phyloP scores from a whole-genome alignment of 2,113 vertebrate genomes.

The Ptychochromis oligacanthus region DNA sequence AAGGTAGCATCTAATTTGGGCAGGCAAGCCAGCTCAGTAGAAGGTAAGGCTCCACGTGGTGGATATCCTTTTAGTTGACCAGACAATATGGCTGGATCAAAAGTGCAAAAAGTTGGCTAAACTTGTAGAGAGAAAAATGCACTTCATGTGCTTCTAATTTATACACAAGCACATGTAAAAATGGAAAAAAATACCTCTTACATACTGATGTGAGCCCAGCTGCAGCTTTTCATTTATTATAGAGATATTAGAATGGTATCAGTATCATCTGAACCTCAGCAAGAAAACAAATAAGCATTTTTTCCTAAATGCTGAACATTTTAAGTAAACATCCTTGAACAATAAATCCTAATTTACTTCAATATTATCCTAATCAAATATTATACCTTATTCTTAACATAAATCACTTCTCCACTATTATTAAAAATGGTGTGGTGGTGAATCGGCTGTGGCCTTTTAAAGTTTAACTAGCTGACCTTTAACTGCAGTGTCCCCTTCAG shows the following conservation, averaged over 20 bases:
- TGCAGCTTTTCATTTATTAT: neutral
- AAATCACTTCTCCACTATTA: constrained; percentile 29
- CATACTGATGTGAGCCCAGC: neutral
- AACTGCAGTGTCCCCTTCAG: constrained; percentile 44
- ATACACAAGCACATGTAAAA: neutral
- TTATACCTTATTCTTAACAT: constrained; percentile 11
- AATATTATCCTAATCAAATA: neutral
- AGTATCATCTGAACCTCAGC: neutral
- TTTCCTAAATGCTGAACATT: neutral
- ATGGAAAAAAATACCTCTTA: neutral
- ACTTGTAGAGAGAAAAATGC: neutral
- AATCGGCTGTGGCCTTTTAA: constrained; percentile 53
- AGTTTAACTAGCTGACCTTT: constrained; percentile 61
- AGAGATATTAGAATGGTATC: neutral
- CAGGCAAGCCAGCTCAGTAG: neutral
- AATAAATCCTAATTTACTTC: constrained; percentile 1
- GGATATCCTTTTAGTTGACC: neutral
- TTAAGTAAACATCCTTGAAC: neutral
- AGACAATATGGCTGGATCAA: neutral
- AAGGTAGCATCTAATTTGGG: neutral
- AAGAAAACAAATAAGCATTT: neutral
- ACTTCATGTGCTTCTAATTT: neutral
- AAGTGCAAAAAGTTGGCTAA: neutral
- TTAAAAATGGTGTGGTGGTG: constrained; percentile 20
- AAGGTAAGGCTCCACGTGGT: neutral